Evolutionary conservation across 2,113 vertebrate genomes (phyloP).

Genomic region (Aleadryas rufinucha): DNA sequence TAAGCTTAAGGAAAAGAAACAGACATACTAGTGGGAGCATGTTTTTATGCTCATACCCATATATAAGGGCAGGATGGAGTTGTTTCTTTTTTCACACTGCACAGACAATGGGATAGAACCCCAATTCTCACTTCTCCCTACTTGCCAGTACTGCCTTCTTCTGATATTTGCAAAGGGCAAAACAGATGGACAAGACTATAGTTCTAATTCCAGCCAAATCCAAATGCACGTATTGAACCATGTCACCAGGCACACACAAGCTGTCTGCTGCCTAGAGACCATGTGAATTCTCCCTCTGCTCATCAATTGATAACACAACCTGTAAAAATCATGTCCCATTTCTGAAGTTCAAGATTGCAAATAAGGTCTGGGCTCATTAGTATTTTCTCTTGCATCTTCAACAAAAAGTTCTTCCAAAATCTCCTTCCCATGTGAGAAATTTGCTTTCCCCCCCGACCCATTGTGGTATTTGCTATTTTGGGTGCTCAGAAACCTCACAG

Average conservation of each 20-base stretch:
- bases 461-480: neutral
- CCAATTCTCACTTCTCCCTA: neutral
- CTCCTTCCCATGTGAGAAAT: neutral
- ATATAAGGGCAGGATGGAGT: neutral
- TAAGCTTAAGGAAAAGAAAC: neutral
- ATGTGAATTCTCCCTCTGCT: neutral
- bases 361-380: neutral
- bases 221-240: neutral
- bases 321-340: neutral
- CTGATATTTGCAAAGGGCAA: neutral
- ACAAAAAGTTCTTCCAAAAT: neutral
- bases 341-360: neutral
- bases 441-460: neutral
- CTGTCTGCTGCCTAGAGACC: neutral
- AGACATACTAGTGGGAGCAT: neutral
- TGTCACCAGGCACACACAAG: neutral
- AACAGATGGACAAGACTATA: neutral
- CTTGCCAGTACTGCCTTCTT: fast-evolving
- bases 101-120: neutral
- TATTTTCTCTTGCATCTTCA: neutral
- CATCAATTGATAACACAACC: neutral
- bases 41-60: neutral
- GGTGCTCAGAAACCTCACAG: neutral
- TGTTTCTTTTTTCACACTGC: neutral
- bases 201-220: neutral